These are phyloP conservation scores for Brachionus rotundiformis DNA, from an alignment of 1,140 invertebrate species.

Conservation along the genomic window DNA sequence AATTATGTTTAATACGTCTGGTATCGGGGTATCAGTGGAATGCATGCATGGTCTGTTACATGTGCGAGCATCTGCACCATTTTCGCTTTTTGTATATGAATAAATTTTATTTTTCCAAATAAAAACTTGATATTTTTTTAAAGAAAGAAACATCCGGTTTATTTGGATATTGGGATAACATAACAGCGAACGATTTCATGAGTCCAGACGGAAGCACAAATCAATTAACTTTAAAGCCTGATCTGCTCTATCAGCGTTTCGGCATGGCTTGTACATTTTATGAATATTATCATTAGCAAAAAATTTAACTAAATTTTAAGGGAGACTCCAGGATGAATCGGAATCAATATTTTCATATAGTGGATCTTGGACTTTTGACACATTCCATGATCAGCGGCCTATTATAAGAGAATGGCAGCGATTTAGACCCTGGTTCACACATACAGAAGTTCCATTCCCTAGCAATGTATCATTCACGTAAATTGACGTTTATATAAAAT, in stretches of 20 bases:
- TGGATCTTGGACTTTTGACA: slow-evolving; percentile 52
- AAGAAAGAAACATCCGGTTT: slow-evolving; percentile 52
- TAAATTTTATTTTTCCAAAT: neutral
- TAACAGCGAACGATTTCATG: slow-evolving; percentile 52
- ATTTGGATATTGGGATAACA: slow-evolving; percentile 52
- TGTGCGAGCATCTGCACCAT: slow-evolving; percentile 39
- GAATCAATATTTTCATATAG: slow-evolving; percentile 47
- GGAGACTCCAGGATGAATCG: slow-evolving; percentile 40
- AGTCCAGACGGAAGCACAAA: slow-evolving; percentile 44
- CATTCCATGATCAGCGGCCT: slow-evolving; percentile 46
- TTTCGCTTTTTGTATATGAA: slow-evolving; percentile 44
- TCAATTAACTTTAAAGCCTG: slow-evolving; percentile 48
- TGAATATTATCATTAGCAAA: neutral
- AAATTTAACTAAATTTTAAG: neutral
- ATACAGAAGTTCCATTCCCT: slow-evolving; percentile 49
- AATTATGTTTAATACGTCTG: slow-evolving; percentile 51
- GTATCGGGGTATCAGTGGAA: slow-evolving; percentile 38
- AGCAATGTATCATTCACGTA: slow-evolving; percentile 51
- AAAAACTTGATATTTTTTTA: neutral
- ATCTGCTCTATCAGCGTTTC: slow-evolving; percentile 39
- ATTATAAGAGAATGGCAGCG: slow-evolving; percentile 40
- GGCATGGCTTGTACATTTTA: slow-evolving; percentile 45
- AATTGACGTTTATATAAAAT: neutral
- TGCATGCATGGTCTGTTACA: slow-evolving; percentile 49
- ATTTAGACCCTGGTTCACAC: slow-evolving; percentile 50